Evolutionary conservation across 2,113 vertebrate genomes (phyloP).

Genomic region (Podiceps cristatus): DNA sequence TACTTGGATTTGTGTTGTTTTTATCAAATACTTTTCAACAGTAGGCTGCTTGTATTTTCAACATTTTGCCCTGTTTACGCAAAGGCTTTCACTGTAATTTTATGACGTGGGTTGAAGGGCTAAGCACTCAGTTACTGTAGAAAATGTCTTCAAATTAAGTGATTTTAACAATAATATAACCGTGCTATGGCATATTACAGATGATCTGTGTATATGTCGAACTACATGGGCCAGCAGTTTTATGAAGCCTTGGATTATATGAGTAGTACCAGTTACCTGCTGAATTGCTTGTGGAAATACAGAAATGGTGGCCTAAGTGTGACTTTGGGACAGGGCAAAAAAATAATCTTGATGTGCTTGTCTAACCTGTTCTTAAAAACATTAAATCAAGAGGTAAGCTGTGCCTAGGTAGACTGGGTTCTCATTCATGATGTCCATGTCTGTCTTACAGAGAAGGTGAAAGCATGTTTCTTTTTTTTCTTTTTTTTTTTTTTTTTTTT

Average conservation of each 20-base stretch:
- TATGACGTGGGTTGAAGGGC: neutral
- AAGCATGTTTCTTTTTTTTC: neutral
- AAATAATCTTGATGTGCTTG: neutral
- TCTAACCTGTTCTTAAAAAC: neutral
- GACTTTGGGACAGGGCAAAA: neutral
- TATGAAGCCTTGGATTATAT: neutral
- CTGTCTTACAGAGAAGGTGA: neutral
- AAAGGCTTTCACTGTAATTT: neutral
- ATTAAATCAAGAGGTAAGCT: neutral
- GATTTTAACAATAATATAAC: neutral
- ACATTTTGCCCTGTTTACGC: neutral
- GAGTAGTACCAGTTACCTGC: neutral
- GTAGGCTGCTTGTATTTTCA: neutral
- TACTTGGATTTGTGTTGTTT: neutral
- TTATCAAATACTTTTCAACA: neutral
- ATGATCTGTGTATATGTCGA: neutral
- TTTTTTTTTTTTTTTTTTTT: neutral
- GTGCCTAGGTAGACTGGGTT: neutral
- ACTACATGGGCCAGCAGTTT: neutral
- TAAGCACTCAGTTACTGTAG: neutral
- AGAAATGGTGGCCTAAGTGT: neutral
- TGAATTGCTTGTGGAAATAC: neutral
- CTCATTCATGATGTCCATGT: rapidly evolving
- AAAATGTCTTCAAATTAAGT: neutral
- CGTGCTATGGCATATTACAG: neutral